A percentile compares a stretch with the other conserved stretches of the same genome.
phyloP scores from a whole-genome alignment of 2,797 vertebrate genomes.

The Myotis myotis region DNA sequence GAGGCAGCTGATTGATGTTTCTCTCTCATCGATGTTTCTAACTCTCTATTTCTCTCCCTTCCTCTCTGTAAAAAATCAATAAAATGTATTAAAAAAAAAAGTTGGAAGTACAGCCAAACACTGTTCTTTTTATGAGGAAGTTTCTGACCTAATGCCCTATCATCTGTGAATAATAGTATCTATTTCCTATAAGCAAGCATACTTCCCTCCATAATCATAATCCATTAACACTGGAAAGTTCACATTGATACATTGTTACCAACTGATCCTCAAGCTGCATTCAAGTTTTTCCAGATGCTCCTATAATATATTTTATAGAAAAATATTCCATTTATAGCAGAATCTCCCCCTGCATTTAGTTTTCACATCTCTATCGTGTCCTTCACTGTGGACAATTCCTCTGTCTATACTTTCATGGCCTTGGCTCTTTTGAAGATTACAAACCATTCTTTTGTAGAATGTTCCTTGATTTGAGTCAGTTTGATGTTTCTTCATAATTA shows the following conservation, averaged over 20 bases:
- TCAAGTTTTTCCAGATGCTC: background rate
- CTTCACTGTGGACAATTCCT: background rate
- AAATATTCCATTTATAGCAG: background rate
- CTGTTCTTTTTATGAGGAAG: background rate
- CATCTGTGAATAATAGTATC: background rate
- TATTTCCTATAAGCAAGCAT: background rate
- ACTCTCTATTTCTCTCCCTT: too few species aligned
- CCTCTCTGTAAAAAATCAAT: too few species aligned
- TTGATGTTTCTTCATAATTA: constrained; percentile 32
- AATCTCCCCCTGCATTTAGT: background rate
- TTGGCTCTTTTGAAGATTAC: background rate
- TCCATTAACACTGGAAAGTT: background rate
- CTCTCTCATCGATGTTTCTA: too few species aligned
- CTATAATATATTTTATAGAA: background rate
- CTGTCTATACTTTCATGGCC: background rate
- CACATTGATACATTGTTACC: background rate
- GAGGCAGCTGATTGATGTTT: too few species aligned
- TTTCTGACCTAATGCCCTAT: background rate
- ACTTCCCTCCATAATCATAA: background rate
- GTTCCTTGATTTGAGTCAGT: background rate
- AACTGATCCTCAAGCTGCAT: background rate
- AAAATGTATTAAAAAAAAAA: too few species aligned
- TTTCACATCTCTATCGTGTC: background rate
- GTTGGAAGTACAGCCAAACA: background rate
- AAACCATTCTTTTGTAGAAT: constrained; percentile 24